Percentiles rank a stretch among this genome's conserved stretches.
phyloP scores from a whole-genome alignment of 1,140 invertebrate genomes.

The Anthonomus grandis region DNA sequence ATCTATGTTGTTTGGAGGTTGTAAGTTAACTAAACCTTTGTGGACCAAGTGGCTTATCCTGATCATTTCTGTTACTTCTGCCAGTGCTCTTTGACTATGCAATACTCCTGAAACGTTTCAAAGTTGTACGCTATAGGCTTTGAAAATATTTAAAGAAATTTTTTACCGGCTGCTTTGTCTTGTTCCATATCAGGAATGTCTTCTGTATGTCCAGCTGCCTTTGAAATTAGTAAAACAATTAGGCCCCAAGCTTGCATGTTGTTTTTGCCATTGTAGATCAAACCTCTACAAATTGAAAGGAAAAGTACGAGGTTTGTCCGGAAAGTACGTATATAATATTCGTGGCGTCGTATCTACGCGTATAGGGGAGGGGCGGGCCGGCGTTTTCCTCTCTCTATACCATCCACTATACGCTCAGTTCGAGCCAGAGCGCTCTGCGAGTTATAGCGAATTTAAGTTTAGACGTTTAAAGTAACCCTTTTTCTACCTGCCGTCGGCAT shows the following conservation, averaged over 20 bases:
- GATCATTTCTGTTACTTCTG: constrained; percentile 98
- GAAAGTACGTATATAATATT: too few species aligned
- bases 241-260: constrained; percentile 92
- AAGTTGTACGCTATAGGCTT: background rate
- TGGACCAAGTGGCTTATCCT: constrained; percentile 93
- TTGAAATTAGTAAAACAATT: constrained; percentile 86
- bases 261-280: constrained; percentile 86
- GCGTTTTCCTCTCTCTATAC: too few species aligned
- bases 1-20: constrained; percentile 45
- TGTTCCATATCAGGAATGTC: constrained; percentile 78
- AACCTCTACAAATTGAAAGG: too few species aligned
- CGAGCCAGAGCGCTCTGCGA: too few species aligned
- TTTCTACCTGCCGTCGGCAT: too few species aligned
- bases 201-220: constrained; percentile 77
- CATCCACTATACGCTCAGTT: too few species aligned
- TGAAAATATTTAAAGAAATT: background rate
- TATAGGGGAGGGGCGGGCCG: too few species aligned
- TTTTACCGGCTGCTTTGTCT: constrained; percentile 67
- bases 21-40: constrained; percentile 81
- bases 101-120: constrained; percentile 55
- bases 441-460: too few species aligned
- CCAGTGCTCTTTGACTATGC: constrained; percentile 82
- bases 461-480: too few species aligned
- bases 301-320: too few species aligned
- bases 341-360: too few species aligned